Percentiles rank a stretch among this genome's conserved stretches.
Evolutionary conservation across 2,888 invertebrate species (phyloP).

Genomic region (Acrobasis repandana): DNA sequence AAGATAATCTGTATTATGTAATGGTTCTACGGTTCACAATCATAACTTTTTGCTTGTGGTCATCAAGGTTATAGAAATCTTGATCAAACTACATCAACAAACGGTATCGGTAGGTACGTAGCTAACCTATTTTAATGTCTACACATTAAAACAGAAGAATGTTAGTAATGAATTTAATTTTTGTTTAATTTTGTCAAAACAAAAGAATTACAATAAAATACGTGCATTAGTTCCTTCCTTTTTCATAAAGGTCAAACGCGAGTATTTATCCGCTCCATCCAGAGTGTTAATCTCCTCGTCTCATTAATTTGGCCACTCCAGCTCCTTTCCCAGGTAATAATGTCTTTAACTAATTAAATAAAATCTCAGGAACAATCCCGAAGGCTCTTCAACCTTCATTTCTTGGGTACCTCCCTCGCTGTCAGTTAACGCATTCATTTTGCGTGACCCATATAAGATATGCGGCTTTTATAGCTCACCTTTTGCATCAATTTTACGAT

Average conservation of each 20-base stretch:
- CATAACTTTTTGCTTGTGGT: too few relatives aligned
- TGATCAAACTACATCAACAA: too few relatives aligned
- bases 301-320: conserved; percentile 41
- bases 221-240: neutral
- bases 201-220: neutral
- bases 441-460: neutral
- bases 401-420: conserved; percentile 2
- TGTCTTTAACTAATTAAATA: conserved; percentile 48
- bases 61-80: too few relatives aligned
- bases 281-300: conserved; percentile 35
- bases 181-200: too few relatives aligned
- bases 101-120: too few relatives aligned
- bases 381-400: conserved; percentile 16
- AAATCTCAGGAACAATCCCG: conserved; percentile 34
- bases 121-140: too few relatives aligned
- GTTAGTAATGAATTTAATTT: too few relatives aligned
- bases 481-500: neutral
- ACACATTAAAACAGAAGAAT: too few relatives aligned
- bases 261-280: conserved; percentile 30
- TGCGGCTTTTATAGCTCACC: neutral
- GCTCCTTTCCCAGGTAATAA: conserved; percentile 40
- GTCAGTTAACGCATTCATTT: conserved; percentile 9
- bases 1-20: too few relatives aligned
- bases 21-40: too few relatives aligned
- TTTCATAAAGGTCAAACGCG: conserved; percentile 7